These are phyloP conservation scores for Drosophila mayri DNA, from an alignment of 1,140 invertebrate species.

Conservation along the genomic window DNA sequence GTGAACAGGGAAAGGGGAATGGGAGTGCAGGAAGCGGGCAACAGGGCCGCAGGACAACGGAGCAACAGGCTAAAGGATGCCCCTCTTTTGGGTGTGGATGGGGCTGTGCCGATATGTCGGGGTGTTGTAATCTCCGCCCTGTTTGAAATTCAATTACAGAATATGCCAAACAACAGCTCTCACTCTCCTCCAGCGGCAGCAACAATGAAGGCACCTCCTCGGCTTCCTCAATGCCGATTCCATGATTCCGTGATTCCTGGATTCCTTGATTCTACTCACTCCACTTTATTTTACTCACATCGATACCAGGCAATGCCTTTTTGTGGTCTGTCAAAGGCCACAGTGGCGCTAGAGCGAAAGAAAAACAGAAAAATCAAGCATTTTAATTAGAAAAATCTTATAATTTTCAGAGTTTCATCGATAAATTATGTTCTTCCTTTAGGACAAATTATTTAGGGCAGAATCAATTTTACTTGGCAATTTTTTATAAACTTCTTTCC, in stretches of 20 bases:
- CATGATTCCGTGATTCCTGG: constrained; percentile 1
- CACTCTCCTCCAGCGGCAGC: neutral
- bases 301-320: constrained; percentile 12
- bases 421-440: neutral
- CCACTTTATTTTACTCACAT: no score
- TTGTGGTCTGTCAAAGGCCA: constrained; percentile 30
- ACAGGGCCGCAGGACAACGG: constrained; percentile 2
- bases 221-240: constrained; percentile 5
- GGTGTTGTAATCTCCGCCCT: constrained; percentile 45
- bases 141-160: constrained; percentile 80
- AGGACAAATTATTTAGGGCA: no score
- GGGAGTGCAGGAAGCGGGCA: neutral
- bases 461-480: no score
- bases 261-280: no score
- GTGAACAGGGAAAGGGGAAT: no score
- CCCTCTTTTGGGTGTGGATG: neutral
- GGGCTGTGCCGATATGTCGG: neutral
- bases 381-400: neutral
- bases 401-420: neutral
- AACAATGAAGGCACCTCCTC: constrained; percentile 26
- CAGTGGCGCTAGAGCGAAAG: constrained; percentile 17
- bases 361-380: neutral
- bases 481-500: neutral
- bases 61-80: constrained; percentile 46
- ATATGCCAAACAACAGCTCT: constrained; percentile 70